Evolutionary conservation across 2,888 invertebrate genomes (phyloP).

Genomic region (Leptogaster cylindrica): DNA sequence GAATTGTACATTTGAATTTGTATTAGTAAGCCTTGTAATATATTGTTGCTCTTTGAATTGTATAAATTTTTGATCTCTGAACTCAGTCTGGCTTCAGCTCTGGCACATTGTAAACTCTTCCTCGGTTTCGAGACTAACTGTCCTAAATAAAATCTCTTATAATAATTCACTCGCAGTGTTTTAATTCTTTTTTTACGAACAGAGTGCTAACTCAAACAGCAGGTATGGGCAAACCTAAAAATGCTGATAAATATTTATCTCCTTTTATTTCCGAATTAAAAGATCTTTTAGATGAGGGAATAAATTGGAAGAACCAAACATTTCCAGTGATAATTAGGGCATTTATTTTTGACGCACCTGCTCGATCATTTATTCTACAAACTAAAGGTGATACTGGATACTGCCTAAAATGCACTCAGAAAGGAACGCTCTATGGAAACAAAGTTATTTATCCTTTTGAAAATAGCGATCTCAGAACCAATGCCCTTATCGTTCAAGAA

Average conservation of each 20-base stretch:
- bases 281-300: constrained; percentile 2
- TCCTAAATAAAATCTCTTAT: too few relatives aligned
- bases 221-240: constrained; percentile 17
- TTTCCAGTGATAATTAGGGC: not conserved
- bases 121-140: too few relatives aligned
- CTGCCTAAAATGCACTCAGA: constrained; percentile 37
- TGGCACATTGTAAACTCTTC: too few relatives aligned
- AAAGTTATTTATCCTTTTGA: constrained; percentile 5
- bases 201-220: too few relatives aligned
- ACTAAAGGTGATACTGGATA: constrained; percentile 36
- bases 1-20: too few relatives aligned
- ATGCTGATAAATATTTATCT: constrained; percentile 13
- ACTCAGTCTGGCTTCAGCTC: too few relatives aligned
- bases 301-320: not conserved
- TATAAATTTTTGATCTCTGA: too few relatives aligned
- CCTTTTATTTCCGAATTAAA: constrained; percentile 28
- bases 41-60: too few relatives aligned
- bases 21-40: too few relatives aligned
- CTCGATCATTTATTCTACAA: constrained; percentile 26
- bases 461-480: not conserved
- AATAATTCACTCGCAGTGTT: too few relatives aligned
- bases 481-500: not conserved
- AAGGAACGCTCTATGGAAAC: not conserved
- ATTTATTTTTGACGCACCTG: constrained; percentile 39
- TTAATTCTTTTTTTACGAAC: too few relatives aligned